Evolutionary conservation across 2,888 invertebrate species (phyloP), one percentile per base, ranked within the genome.

Genomic region (Eilema caniola): DNA sequence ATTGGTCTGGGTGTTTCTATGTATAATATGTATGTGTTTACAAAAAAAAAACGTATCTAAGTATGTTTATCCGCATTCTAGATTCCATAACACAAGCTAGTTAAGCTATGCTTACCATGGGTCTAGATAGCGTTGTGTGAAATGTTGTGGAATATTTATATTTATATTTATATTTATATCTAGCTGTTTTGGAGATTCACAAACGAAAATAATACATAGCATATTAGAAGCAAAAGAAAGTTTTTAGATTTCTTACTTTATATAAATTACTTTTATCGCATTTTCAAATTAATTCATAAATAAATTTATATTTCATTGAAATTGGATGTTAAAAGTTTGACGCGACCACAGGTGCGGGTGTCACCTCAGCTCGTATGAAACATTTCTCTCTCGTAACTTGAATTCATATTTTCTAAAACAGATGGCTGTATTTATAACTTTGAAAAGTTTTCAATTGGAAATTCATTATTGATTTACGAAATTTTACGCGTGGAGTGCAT

Each of bases 341-440:
- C 83, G 84, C 82, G 87, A 81, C 77, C 90, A 79, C 93, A 92
- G 93, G 92, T 93, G 92, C 81, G 85, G 77, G 75, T 87, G 91
- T 89, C 92, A 87, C 83, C 88, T 89, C 86, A 85, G 84, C 86
- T 90, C 86, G 86, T 78, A 83, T 84, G 86, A 89, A 89, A 90
- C 89, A 92, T 92, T 92, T 92, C 91, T 93, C 93, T 89, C 86
- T 80, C 83, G 84, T 86, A 90, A 88, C 85, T 89, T 90, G 84
- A 87, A 92, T 90, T 89, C 87, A 88, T 88, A 88, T 89, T 89
- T 92, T 89, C 84, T 77, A 82, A 84, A 84, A 87, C 83, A 90
- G 89, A 89, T 89, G 88, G 85, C 84, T 75, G 79, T 90, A 89
- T 90, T 92, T 90, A 90, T 88, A 85, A 81, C 78, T 82, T 79